Conservation (phyloP, 2,888 invertebrate genomes). For the Xanthostigma xanthostigma region DNA sequence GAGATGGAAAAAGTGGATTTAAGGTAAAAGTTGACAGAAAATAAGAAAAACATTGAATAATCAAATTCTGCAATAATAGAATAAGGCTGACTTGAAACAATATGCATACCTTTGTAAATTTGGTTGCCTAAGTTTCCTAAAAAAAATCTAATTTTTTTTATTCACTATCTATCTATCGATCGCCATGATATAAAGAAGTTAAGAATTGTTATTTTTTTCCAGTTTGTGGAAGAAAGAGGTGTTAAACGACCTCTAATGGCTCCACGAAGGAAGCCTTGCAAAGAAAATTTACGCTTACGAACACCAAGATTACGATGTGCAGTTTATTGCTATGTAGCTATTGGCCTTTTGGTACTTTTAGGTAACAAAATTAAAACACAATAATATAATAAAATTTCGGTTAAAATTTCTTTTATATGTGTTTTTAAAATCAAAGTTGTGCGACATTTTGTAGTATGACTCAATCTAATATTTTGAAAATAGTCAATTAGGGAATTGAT, state of each 20-base stretch:
- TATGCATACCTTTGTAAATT: background rate
- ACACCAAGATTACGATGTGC: constrained; percentile 41
- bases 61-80: no score
- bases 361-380: constrained; percentile 13
- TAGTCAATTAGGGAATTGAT: no score
- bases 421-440: no score
- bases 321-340: constrained; percentile 48
- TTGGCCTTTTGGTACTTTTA: constrained; percentile 40
- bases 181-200: background rate
- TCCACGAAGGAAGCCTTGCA: constrained; percentile 43
- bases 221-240: constrained; percentile 49
- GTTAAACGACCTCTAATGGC: constrained; percentile 61
- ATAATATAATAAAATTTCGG: no score
- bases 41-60: no score
- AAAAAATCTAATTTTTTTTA: no score
- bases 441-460: no score
- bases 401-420: no score
- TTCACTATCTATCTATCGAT: background rate
- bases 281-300: constrained; percentile 31
- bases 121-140: background rate
- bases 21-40: constrained; percentile 26
- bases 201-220: constrained; percentile 13
- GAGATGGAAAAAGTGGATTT: constrained; percentile 50
- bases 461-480: no score
- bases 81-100: background rate